Evolutionary conservation across 2,888 invertebrate genomes (phyloP), one percentile per base, ranked within the genome.

Genomic region (Matsumyia berberina): DNA sequence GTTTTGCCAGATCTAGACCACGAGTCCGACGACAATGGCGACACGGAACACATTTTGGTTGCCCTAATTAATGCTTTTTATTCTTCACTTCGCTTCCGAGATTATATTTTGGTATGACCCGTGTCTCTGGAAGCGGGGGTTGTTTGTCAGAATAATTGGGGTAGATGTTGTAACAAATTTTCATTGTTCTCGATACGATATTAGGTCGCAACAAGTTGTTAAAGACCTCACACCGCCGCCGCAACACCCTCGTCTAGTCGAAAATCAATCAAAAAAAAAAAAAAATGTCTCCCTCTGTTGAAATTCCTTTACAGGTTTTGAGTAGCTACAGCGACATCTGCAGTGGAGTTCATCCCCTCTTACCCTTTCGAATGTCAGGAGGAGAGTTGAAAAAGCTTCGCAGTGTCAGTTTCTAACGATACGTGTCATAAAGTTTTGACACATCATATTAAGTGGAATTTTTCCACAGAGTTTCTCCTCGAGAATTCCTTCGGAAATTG

Each of bases 341-440:
- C 37, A 39, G 70, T 51, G 39, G 60, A 37, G 64, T 73, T 79
- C 37, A 58, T 67, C 42, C 24, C 24, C 15, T 31, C 15, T 42
- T 24, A 12, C 5, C 17, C 15, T 74, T 31, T 0, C 49, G 39
- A 35, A 49, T 72, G 58, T 74, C 35, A 35, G 49, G 73, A 29
- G 55, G n/a, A 51, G 53, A 53, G 42, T 57, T 72, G 33, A 15
- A 58, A 79, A 66, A 67, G 53, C 74, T 74, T 55, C 46, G 19
- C 35, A 11, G 35, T 62, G 82, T 73, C 72, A 57, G 60, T 37
- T 67, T 46, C 12, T 55, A 55, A 35, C 62, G 49, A 73, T 66
- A 74, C 51, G 80, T 80, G 80, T 70, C 58, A 85, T 69, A 80
- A 85, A 85, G 66, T 80, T 80, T 85, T 80, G 85, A 85, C 85